Base-by-base conservation (phyloP, 2,888 invertebrate genomes). In the Ochropleura leucogaster region DNA sequence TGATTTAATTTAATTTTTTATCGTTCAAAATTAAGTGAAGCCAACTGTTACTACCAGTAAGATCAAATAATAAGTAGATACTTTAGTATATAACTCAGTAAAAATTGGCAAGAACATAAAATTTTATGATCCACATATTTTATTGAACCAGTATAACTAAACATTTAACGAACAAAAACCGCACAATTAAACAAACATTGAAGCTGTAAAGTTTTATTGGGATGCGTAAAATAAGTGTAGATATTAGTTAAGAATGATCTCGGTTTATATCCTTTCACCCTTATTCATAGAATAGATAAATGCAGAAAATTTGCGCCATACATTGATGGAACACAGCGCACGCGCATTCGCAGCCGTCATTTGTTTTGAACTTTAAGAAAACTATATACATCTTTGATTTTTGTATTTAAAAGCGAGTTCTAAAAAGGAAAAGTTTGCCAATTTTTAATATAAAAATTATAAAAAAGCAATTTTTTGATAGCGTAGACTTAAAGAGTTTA, bases 101-200 rank as follows among this genome's bases (percentile, higher is more conserved):
- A 51, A 16, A 8, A 14, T 49, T 18, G 2, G 3, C 16, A 47
- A 64, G 20, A 51, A n/a, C n/a, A 10, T 14, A 20, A 14, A 14
- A n/a, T 16, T 30, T 60, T n/a, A 74, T 40, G 14, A 14, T 74
- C 7, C 3, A 46, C 47, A 47, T 47, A 47, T 64, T 49, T 49
- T 10, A 42, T 14, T 16, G 12, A 18, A 12, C 4, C n/a, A 16
- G 49, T 16, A 60, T n/a, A 53, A 60, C 44, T 9, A 60, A 53
- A 60, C 20, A 14, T 46, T 40, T n/a, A 46, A 47, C 42, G 2
- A 42, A 44, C 20, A 18, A 65, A 77, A 68, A 14, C 30, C 64
- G 64, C 16, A 30, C 42, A 65, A 42, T 59, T 64, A 30, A 76
- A 30, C 44, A 63, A 77, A 63, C 30, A 79, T 79, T 69, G 44